Evolutionary conservation across 2,888 invertebrate species (phyloP).

Genomic region (Sclerodermus sp.): DNA sequence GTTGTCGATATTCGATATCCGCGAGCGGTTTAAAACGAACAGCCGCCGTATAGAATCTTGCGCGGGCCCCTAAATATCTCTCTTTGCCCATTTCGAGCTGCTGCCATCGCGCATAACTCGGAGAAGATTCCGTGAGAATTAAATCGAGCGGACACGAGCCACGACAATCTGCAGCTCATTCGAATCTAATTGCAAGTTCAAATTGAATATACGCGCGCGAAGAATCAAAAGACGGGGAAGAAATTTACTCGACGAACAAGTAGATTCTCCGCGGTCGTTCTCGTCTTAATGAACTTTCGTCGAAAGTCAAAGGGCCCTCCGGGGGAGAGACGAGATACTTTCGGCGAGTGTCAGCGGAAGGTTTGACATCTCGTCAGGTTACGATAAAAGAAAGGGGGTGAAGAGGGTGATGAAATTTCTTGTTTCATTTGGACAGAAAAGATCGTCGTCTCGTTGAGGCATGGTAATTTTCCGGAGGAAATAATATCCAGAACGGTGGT

Average conservation of each 20-base stretch:
- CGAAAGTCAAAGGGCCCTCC: not conserved
- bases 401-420: slow-evolving; percentile 1
- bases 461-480: slow-evolving; percentile 37
- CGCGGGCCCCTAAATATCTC: too few relatives aligned
- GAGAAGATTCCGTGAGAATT: too few relatives aligned
- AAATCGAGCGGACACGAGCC: too few relatives aligned
- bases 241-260: too few relatives aligned
- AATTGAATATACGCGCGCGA: too few relatives aligned
- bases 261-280: not conserved
- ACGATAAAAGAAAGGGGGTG: not conserved
- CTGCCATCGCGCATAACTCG: too few relatives aligned
- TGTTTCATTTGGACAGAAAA: slow-evolving; percentile 18
- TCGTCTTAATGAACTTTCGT: not conserved
- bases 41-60: not conserved
- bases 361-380: not conserved
- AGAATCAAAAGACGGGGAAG: too few relatives aligned
- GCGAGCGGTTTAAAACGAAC: slow-evolving; percentile 15
- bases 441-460: slow-evolving; percentile 24
- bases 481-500: slow-evolving; percentile 25
- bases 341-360: not conserved
- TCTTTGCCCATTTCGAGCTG: too few relatives aligned
- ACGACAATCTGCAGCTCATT: too few relatives aligned
- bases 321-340: too few relatives aligned
- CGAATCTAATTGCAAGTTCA: too few relatives aligned
- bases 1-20: slow-evolving; percentile 27